A percentile compares a stretch with the other conserved stretches of the same genome.
Evolutionary conservation across 2,113 vertebrate genomes (phyloP).

Genomic region (Ceyx margarethae): DNA sequence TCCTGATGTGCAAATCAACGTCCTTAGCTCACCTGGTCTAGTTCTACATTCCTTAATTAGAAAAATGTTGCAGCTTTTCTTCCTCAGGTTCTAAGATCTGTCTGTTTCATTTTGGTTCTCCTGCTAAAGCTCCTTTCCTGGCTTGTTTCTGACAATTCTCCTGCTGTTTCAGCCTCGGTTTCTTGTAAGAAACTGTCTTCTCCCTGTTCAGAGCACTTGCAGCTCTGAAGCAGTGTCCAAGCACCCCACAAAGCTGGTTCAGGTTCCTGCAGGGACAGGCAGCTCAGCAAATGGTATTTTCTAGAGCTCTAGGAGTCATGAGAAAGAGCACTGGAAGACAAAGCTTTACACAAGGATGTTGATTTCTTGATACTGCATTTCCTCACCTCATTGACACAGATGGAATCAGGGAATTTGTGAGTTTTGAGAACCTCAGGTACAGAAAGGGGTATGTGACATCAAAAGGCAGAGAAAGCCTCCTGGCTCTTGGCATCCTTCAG

Average conservation of each 20-base stretch:
- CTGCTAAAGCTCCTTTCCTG: background rate
- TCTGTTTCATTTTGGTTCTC: background rate
- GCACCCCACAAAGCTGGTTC: background rate
- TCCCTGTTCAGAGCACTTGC: background rate
- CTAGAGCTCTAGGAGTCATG: background rate
- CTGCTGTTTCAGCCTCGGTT: background rate
- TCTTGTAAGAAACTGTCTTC: background rate
- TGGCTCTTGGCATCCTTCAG: background rate
- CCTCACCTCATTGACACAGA: rapidly evolving
- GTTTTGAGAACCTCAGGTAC: background rate
- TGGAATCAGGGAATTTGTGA: background rate
- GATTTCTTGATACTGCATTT: background rate
- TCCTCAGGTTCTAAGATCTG: background rate
- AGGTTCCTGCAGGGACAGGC: background rate
- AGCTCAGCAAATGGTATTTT: background rate
- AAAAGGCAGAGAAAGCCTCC: background rate
- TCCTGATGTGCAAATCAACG: slow-evolving; percentile 33
- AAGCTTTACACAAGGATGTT: background rate
- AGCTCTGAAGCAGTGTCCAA: background rate
- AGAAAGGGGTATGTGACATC: background rate
- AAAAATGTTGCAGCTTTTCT: slow-evolving; percentile 28
- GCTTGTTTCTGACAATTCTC: background rate
- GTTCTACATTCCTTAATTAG: slow-evolving; percentile 65
- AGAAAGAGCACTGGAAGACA: background rate
- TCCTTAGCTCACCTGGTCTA: slow-evolving; percentile 61